Evolutionary conservation across 2,888 invertebrate genomes (phyloP).

Genomic region (Patella pellucida): DNA sequence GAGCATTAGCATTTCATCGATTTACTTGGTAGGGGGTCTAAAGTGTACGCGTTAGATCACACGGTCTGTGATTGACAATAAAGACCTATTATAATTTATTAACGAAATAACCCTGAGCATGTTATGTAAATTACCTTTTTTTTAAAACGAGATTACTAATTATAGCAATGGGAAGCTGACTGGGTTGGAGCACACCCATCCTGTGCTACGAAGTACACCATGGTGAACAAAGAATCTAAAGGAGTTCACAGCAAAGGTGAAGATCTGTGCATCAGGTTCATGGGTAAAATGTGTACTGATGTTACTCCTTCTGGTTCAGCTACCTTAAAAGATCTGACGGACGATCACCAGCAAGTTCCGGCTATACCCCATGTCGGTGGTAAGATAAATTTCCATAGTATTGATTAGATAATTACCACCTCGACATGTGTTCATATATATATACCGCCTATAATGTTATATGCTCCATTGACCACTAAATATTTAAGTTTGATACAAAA

Average conservation of each 20-base stretch:
- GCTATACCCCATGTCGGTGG: constrained; percentile 18
- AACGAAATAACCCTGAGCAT: no score
- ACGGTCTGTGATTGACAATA: no score
- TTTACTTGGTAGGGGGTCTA: no score
- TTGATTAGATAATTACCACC: no score
- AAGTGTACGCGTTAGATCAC: no score
- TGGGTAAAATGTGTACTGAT: constrained; percentile 26
- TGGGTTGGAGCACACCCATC: neutral
- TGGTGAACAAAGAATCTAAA: constrained; percentile 27
- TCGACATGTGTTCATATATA: no score
- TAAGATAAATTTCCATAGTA: neutral
- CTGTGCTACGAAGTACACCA: constrained; percentile 12
- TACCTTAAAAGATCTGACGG: constrained; percentile 27
- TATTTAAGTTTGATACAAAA: no score
- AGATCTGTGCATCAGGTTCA: constrained; percentile 28
- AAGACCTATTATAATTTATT: no score
- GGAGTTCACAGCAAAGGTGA: constrained; percentile 29
- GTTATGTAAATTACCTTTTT: no score
- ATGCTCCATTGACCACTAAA: no score
- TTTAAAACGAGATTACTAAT: neutral
- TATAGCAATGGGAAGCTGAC: neutral
- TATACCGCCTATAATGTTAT: no score
- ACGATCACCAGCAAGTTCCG: constrained; percentile 24
- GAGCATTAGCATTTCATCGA: no score
- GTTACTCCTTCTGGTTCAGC: constrained; percentile 17